These are phyloP conservation scores for Apamea crenata DNA, from an alignment of 2,888 invertebrate species.

Conservation along the genomic window DNA sequence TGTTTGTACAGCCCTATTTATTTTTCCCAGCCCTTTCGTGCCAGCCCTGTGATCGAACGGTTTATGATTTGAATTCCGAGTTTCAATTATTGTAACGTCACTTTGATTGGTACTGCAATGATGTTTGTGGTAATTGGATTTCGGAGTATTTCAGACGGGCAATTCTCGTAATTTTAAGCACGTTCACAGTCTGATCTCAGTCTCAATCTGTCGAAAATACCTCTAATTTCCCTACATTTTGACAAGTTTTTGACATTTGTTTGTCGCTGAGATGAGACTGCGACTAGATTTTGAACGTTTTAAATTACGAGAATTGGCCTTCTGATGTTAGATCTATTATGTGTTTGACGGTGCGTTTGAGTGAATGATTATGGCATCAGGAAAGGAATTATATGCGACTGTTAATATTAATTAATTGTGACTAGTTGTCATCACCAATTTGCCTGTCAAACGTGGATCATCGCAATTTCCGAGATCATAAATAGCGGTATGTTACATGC, in stretches of 20 bases:
- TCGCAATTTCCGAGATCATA: neutral
- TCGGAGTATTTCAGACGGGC: no score
- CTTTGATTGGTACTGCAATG: slow-evolving; percentile 46
- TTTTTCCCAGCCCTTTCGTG: slow-evolving; percentile 63
- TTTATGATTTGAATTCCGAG: slow-evolving; percentile 58
- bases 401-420: slow-evolving; percentile 2
- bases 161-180: no score
- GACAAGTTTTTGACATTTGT: no score
- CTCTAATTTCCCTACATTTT: no score
- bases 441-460: neutral
- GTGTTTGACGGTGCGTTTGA: neutral
- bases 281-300: no score
- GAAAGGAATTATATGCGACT: neutral
- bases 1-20: slow-evolving; percentile 63
- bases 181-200: no score
- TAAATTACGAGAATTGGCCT: no score
- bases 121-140: slow-evolving; percentile 35
- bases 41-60: slow-evolving; percentile 39
- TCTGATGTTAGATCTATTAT: neutral
- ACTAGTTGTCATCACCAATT: neutral
- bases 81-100: slow-evolving; percentile 52
- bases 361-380: neutral
- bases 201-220: no score
- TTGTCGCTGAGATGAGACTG: no score
- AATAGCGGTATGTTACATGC: neutral